A percentile compares a stretch with the other conserved stretches of the same genome.
These are phyloP conservation scores for Pangasius mekongensis DNA, from an alignment of 2,797 vertebrate species.

Conservation along the genomic window DNA sequence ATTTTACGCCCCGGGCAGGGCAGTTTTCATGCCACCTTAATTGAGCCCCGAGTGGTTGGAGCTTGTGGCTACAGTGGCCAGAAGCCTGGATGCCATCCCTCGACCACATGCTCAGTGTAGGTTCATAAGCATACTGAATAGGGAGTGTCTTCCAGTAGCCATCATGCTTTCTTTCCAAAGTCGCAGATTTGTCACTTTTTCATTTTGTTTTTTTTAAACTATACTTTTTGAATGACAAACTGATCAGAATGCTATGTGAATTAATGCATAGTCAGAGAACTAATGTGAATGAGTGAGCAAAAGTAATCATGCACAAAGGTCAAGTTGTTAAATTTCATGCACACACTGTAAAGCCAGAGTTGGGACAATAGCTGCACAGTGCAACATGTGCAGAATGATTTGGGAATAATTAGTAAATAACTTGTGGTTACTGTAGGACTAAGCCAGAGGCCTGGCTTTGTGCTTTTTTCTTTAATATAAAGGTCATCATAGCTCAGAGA, in stretches of 20 bases:
- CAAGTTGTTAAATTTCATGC: slow-evolving; percentile 44
- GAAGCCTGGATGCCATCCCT: background rate
- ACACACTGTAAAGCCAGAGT: slow-evolving; percentile 22
- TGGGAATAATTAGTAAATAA: slow-evolving; percentile 54
- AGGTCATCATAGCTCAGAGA: slow-evolving; percentile 58
- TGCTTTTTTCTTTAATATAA: slow-evolving; percentile 48
- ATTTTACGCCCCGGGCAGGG: background rate
- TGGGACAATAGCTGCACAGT: slow-evolving; percentile 27
- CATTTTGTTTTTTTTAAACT: slow-evolving; percentile 1
- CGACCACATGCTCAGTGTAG: background rate
- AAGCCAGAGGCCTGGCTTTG: slow-evolving; percentile 36
- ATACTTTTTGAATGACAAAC: background rate
- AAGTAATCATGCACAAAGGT: slow-evolving; percentile 54
- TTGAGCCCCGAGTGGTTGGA: slow-evolving; percentile 18
- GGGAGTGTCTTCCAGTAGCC: background rate
- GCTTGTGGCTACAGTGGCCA: background rate
- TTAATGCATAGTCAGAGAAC: slow-evolving; percentile 29
- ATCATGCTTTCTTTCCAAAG: background rate
- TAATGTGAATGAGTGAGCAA: slow-evolving; percentile 53
- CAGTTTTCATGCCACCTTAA: background rate
- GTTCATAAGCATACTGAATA: background rate
- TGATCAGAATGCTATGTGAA: slow-evolving; percentile 24
- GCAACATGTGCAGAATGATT: slow-evolving; percentile 14
- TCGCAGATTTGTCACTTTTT: slow-evolving; percentile 1
- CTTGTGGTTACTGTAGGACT: slow-evolving; percentile 39